These are phyloP conservation scores for Chrysaora quinquecirrha DNA, from an alignment of 30 jellyfish, hydroid and myxozoan species.

Conservation along the genomic window DNA sequence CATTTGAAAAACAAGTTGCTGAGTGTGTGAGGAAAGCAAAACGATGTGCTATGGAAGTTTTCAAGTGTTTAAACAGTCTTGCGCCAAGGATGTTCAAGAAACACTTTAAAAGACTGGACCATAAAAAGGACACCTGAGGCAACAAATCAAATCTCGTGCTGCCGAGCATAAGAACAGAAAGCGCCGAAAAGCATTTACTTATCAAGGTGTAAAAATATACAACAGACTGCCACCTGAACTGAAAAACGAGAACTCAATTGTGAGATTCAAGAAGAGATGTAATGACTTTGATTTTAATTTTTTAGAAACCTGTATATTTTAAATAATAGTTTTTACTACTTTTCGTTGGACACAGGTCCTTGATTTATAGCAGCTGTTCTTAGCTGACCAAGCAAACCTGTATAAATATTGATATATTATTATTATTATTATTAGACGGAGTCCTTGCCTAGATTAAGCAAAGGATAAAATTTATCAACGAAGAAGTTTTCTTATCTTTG, in stretches of 20 bases:
- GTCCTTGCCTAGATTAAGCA: too few species aligned
- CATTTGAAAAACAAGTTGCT: too few species aligned
- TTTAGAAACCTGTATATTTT: neutral
- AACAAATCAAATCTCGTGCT: conserved; percentile 8
- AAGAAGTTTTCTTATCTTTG: too few species aligned
- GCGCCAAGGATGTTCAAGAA: conserved; percentile 40
- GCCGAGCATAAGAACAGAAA: conserved; percentile 32
- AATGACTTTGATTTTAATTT: conserved; percentile 11
- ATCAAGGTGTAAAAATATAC: conserved; percentile 9
- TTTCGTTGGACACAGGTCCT: too few species aligned
- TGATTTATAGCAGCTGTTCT: too few species aligned
- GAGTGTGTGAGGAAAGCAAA: too few species aligned
- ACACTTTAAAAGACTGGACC: neutral
- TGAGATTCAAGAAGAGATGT: conserved; percentile 23
- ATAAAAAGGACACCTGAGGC: conserved; percentile 5
- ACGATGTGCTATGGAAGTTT: conserved; percentile 52
- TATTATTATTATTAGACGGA: too few species aligned
- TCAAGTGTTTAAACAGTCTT: conserved; percentile 51
- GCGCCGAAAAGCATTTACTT: conserved; percentile 24
- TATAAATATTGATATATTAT: too few species aligned
- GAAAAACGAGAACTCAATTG: neutral
- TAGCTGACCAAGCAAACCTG: too few species aligned
- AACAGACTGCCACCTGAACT: conserved; percentile 30
- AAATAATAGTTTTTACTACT: conserved; percentile 13
- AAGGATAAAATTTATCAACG: too few species aligned